phyloP scores from a whole-genome alignment of 2,113 vertebrate genomes.

The Epinephelus fuscoguttatus region DNA sequence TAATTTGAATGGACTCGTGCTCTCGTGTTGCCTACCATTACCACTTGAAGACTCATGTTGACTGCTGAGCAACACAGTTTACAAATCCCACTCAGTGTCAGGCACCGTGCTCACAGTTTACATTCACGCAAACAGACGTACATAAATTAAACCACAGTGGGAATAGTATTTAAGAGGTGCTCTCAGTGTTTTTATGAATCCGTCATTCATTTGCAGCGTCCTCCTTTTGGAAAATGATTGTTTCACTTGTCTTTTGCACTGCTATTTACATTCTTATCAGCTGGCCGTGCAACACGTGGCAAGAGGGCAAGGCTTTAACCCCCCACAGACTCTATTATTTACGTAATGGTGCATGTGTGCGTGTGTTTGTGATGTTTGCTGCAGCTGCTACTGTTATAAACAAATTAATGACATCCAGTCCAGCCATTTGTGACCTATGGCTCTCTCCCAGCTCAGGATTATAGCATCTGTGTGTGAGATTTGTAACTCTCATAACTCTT shows the following conservation, averaged over 20 bases:
- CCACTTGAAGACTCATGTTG: not conserved
- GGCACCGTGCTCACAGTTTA: constrained; percentile 18
- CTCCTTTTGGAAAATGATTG: not conserved
- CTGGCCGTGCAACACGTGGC: not conserved
- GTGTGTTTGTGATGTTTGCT: not conserved
- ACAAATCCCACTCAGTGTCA: constrained; percentile 33
- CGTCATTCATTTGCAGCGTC: constrained; percentile 15
- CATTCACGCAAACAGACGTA: not conserved
- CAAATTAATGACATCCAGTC: constrained; percentile 23
- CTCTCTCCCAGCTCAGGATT: constrained; percentile 33
- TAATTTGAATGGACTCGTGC: not conserved
- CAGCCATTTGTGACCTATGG: constrained; percentile 21
- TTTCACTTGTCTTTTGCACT: constrained; percentile 14
- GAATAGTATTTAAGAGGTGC: not conserved
- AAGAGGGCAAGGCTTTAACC: constrained; percentile 9
- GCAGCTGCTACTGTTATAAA: constrained; percentile 54
- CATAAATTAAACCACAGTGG: constrained; percentile 2
- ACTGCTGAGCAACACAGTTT: constrained; percentile 12
- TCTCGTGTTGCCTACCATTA: constrained; percentile 1
- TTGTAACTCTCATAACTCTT: constrained; percentile 36
- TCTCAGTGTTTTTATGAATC: not conserved
- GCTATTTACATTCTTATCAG: constrained; percentile 30
- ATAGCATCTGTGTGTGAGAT: constrained; percentile 28
- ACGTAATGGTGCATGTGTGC: not conserved
- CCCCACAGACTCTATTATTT: constrained; percentile 6